Percentiles rank a stretch among this genome's conserved stretches.
Conservation (phyloP, 1,140 invertebrate genomes). For the Diachasma alloeum region DNA sequence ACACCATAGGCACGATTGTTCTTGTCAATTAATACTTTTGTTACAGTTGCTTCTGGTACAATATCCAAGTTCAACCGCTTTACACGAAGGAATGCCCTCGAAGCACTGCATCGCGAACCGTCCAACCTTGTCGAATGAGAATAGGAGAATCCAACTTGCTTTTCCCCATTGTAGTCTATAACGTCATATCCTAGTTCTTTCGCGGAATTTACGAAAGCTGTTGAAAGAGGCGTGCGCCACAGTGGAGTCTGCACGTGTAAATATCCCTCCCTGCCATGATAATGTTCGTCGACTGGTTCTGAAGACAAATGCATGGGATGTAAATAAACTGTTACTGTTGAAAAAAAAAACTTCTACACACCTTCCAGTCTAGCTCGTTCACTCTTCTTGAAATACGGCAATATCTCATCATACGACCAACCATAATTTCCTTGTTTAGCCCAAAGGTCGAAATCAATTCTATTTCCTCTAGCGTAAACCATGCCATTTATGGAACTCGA, state of each 20-base stretch:
- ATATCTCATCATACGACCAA: conserved; percentile 74
- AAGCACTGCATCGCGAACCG: conserved; percentile 71
- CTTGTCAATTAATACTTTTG: conserved; percentile 69
- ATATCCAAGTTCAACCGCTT: conserved; percentile 75
- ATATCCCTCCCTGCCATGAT: conserved; percentile 62
- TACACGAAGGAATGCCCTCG: conserved; percentile 69
- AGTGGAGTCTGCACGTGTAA: conserved; percentile 58
- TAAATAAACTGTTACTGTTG: background rate
- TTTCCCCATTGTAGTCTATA: conserved; percentile 67
- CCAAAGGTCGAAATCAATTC: conserved; percentile 78
- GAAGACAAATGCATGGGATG: conserved; percentile 12
- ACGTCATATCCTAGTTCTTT: conserved; percentile 63
- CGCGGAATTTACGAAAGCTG: conserved; percentile 69
- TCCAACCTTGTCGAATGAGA: conserved; percentile 74
- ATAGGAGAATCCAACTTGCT: conserved; percentile 68
- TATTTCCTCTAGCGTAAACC: conserved; percentile 83
- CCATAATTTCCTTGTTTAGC: conserved; percentile 69
- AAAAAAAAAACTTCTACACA: conserved; percentile 5
- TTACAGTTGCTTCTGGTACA: conserved; percentile 70
- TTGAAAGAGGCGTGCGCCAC: conserved; percentile 57
- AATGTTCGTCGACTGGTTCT: conserved; percentile 57
- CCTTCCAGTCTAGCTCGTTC: conserved; percentile 66
- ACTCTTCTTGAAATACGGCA: conserved; percentile 69
- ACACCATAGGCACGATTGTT: conserved; percentile 62
- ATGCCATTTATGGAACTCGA: conserved; percentile 81